These are phyloP conservation scores for Pachymerium ferrugineum DNA, from an alignment of 2,888 invertebrate species.

Conservation along the genomic window DNA sequence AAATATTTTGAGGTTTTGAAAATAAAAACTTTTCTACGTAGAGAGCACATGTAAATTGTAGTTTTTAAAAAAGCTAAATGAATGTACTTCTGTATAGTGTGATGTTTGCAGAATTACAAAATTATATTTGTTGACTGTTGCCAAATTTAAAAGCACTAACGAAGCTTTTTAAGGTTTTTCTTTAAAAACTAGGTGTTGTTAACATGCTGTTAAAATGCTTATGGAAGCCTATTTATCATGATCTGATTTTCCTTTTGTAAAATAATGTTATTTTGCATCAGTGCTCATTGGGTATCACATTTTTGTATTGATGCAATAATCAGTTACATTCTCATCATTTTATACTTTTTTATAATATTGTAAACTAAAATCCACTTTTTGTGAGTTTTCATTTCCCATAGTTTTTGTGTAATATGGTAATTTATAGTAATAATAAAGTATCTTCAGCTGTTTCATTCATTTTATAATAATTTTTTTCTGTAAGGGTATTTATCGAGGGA, in stretches of 20 bases:
- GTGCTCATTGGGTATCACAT: not conserved
- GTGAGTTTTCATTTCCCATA: conserved; percentile 7
- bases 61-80: not conserved
- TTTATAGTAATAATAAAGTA: conserved; percentile 12
- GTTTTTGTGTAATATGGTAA: not conserved
- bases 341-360: not conserved
- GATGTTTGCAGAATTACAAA: not conserved
- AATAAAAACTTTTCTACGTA: no score
- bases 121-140: conserved; percentile 20
- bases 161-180: not conserved
- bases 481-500: not conserved
- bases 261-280: not conserved
- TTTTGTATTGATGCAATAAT: not conserved
- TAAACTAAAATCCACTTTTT: not conserved
- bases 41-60: no score
- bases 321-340: not conserved
- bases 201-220: not conserved
- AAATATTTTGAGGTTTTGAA: no score
- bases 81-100: conserved; percentile 18
- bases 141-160: not conserved
- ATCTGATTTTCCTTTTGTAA: not conserved
- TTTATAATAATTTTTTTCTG: not conserved
- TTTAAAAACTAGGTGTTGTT: not conserved
- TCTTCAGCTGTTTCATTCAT: not conserved
- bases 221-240: not conserved